Percentiles rank a stretch among this genome's conserved stretches.
These are phyloP conservation scores for Petrosia ficiformis DNA, from an alignment of 37 sponge, comb jelly and placozoan genomes.

Conservation along the genomic window DNA sequence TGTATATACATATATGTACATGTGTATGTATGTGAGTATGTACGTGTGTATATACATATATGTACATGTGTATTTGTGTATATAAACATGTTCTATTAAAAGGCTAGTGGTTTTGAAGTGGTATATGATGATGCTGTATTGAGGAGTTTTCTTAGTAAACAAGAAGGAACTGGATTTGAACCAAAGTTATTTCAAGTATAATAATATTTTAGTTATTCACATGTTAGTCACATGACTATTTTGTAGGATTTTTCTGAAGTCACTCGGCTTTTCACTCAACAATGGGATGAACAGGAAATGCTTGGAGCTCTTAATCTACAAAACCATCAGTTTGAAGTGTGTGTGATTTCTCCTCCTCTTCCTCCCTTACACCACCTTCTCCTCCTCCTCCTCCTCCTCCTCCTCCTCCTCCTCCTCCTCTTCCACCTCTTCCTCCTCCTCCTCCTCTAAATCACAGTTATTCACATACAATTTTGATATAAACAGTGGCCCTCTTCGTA, in stretches of 20 bases:
- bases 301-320: slow-evolving; percentile 57
- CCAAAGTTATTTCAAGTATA: slow-evolving; percentile 11
- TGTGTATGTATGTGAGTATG: neutral
- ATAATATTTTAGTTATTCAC: too few species aligned
- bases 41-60: neutral
- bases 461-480: slow-evolving; percentile 59
- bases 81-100: neutral
- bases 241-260: slow-evolving; percentile 47
- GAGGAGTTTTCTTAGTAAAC: slow-evolving; percentile 11
- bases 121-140: slow-evolving; percentile 59
- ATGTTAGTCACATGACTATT: too few species aligned
- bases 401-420: neutral
- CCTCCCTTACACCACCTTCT: neutral
- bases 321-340: slow-evolving; percentile 46
- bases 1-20: neutral
- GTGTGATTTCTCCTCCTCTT: neutral
- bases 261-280: slow-evolving; percentile 24
- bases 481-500: slow-evolving; percentile 1
- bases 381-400: neutral
- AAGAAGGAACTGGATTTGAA: slow-evolving; percentile 10
- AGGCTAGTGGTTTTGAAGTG: slow-evolving; percentile 56
- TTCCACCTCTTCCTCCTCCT: too few species aligned
- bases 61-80: neutral
- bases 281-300: slow-evolving; percentile 50
- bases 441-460: slow-evolving; percentile 21